Percentiles rank a stretch among this genome's conserved stretches.
Conservation (phyloP, 2,888 invertebrate genomes). For the Synergus umbraculus region DNA sequence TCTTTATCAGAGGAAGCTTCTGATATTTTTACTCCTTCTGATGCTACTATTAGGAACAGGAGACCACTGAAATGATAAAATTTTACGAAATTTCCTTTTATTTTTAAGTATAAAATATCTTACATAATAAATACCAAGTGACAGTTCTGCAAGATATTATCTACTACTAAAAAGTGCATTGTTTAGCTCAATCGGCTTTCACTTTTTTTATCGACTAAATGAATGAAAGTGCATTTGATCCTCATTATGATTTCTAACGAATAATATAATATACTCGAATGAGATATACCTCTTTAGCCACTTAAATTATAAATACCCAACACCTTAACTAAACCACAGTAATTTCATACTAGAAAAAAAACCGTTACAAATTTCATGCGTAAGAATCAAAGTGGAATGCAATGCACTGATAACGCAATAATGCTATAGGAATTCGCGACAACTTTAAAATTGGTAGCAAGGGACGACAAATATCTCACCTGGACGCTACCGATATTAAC, state of each 20-base stretch:
- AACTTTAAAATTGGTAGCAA: neutral
- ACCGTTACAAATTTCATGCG: neutral
- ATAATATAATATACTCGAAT: neutral
- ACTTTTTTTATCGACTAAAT: neutral
- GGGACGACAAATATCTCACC: slow-evolving; percentile 72
- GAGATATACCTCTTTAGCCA: too few species aligned
- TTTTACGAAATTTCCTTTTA: neutral
- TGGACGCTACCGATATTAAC: slow-evolving; percentile 81
- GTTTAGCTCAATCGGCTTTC: neutral
- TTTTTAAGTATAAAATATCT: neutral
- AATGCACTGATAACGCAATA: neutral
- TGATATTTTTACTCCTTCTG: slow-evolving; percentile 77
- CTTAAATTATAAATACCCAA: too few species aligned
- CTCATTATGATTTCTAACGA: neutral
- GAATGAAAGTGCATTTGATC: neutral
- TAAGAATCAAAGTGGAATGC: neutral
- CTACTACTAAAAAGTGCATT: neutral
- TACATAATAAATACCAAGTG: neutral
- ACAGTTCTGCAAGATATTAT: neutral
- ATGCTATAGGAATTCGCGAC: neutral
- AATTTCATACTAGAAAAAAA: neutral
- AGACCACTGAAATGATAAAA: slow-evolving; percentile 79
- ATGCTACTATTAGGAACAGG: slow-evolving; percentile 81
- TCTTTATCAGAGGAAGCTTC: slow-evolving; percentile 52
- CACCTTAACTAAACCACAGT: neutral